Conservation (phyloP, 2,888 invertebrate species). For the Branchellion lobata region DNA sequence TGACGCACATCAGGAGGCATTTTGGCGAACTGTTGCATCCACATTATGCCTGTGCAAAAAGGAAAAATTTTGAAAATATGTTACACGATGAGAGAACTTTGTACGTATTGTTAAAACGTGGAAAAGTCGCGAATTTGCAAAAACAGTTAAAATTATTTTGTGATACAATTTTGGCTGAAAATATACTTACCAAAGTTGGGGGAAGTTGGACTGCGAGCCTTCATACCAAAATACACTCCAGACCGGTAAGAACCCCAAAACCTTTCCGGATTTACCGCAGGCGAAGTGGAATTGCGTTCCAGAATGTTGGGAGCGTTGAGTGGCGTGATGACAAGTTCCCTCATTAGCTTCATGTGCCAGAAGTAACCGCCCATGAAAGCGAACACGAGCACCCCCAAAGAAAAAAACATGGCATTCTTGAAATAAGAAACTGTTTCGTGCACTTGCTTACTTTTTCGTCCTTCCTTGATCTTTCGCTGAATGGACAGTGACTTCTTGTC, state of each 20-base stretch:
- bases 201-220: conserved; percentile 83
- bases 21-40: conserved; percentile 74
- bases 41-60: conserved; percentile 88
- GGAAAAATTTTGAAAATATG: conserved; percentile 64
- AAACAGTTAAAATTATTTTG: not conserved
- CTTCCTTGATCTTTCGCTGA: conserved; percentile 32
- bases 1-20: conserved; percentile 81
- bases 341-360: conserved; percentile 44
- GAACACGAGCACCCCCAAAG: conserved; percentile 28
- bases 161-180: too few species aligned
- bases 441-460: conserved; percentile 13
- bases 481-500: not conserved
- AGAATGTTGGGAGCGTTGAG: conserved; percentile 49
- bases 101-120: not conserved
- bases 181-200: conserved; percentile 78
- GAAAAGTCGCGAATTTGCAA: not conserved
- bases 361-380: conserved; percentile 45
- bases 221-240: conserved; percentile 66
- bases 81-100: not conserved
- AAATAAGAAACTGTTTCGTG: not conserved
- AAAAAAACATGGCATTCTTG: conserved; percentile 1
- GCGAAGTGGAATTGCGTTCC: conserved; percentile 41
- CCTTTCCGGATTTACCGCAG: conserved; percentile 44
- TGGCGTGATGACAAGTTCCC: conserved; percentile 49
- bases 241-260: conserved; percentile 82